Evolutionary conservation across 2,888 invertebrate species (phyloP), one percentile per base, ranked within the genome.

Genomic region (Eugnorisma glareosa): DNA sequence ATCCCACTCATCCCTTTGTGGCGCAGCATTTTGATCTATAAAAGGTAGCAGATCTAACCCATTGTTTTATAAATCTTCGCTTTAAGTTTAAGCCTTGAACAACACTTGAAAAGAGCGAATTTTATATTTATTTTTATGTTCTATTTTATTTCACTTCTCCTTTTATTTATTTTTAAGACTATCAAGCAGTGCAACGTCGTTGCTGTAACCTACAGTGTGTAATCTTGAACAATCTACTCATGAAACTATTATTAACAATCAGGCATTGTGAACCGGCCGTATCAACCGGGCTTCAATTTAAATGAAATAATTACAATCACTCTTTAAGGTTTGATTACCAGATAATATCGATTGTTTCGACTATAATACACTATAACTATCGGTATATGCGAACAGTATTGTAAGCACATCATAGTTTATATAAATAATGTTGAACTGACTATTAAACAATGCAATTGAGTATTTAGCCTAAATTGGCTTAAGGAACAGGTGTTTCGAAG

Each of bases 381-480:
- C 51, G 8, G 24, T 18, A 61, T 35, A 61, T 35, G 2, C 24
- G n/a, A 7, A 35, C 24, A n/a, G 18, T 4, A 43, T 28, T n/a
- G 21, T 24, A 35, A 43, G 10, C 10, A 43, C 15, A 59, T 35
- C n/a, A 31, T n/a, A 70, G 11, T 54, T 40, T n/a, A 68, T 21
- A 1, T 64, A 40, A 15, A 4, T n/a, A 24, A 13, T 40, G n/a
- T n/a, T 37, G n/a, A 15, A 63, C 63, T 70, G 28, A n/a, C 40
- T 31, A 13, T 61, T 59, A 13, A 48, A 43, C 18, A 48, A 37
- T 21, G 11, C 28, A 5, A 28, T n/a, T 15, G 37, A 64, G 31
- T 31, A 21, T 28, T 43, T 51, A 31, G 21, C 43, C 51, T 69
- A 31, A 67, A 69, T 66, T 66, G 72, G 59, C 59, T 77, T 67